A percentile compares a stretch with the other conserved stretches of the same genome.
phyloP scores from a whole-genome alignment of 2,888 invertebrate genomes.

The Machimus atricapillus region DNA sequence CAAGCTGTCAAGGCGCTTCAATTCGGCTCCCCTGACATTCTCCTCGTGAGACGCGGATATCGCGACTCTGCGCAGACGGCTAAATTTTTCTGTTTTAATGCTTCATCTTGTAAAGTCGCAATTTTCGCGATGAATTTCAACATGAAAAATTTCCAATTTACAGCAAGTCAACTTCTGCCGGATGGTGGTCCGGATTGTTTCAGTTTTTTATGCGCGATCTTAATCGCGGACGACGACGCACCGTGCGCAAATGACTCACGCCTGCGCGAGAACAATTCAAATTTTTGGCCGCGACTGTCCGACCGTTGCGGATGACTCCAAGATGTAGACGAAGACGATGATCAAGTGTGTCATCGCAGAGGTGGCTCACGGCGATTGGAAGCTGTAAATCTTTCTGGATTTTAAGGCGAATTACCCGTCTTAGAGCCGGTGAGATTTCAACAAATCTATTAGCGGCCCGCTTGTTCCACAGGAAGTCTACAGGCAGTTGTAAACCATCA shows the following conservation, averaged over 20 bases:
- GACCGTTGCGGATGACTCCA: not conserved
- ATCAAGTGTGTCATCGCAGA: conserved; percentile 9
- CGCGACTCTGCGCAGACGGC: not conserved
- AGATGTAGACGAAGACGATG: not conserved
- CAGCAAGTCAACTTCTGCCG: not conserved
- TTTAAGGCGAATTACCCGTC: not conserved
- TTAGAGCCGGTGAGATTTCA: not conserved
- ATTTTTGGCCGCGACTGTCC: not conserved
- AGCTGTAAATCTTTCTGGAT: not conserved
- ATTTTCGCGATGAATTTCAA: conserved; percentile 26
- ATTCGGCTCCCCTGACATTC: conserved; percentile 5
- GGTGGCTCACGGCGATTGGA: conserved; percentile 9
- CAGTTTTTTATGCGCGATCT: not conserved
- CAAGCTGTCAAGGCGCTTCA: conserved; percentile 31
- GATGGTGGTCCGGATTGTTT: not conserved
- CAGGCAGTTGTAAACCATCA: not conserved
- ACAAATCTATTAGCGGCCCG: conserved; percentile 10
- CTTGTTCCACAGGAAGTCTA: conserved; percentile 10
- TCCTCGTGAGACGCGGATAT: not conserved
- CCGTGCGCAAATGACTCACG: conserved; percentile 8
- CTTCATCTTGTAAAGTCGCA: not conserved
- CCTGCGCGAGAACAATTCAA: not conserved
- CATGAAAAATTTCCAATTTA: conserved; percentile 30
- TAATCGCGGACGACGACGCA: not conserved
- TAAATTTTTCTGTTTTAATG: not conserved